These are phyloP conservation scores for Oreochromis niloticus DNA, from an alignment of 2,113 vertebrate genomes.

Conservation along the genomic window DNA sequence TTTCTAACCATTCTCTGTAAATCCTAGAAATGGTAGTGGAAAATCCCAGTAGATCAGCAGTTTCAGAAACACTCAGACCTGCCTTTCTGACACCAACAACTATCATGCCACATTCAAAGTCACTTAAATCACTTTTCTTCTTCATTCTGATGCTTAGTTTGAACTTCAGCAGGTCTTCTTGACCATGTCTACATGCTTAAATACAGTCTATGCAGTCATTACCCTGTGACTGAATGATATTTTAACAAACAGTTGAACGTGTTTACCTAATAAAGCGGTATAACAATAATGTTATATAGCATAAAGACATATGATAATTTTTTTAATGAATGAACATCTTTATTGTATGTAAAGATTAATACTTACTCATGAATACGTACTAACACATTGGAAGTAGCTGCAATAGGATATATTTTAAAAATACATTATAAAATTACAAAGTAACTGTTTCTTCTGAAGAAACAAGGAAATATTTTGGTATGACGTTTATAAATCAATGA, in stretches of 20 bases:
- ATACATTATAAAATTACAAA: not conserved
- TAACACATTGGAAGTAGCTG: not conserved
- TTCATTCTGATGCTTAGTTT: not conserved
- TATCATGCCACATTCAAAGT: not conserved
- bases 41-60: not conserved
- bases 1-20: not conserved
- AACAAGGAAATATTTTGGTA: not conserved
- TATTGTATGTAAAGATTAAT: not conserved
- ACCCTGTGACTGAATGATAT: not conserved
- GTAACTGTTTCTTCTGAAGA: not conserved
- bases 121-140: not conserved
- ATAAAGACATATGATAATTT: not conserved
- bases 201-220: not conserved
- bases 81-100: not conserved
- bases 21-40: not conserved
- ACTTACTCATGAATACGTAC: not conserved
- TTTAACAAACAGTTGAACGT: not conserved
- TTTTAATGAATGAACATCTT: not conserved
- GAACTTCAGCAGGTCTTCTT: not conserved
- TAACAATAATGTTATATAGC: not conserved
- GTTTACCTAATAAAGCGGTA: not conserved
- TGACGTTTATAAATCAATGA: not conserved
- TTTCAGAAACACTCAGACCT: not conserved
- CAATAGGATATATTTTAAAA: not conserved
- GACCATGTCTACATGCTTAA: not conserved